Evolutionary conservation across 2,113 vertebrate genomes (phyloP).

Genomic region (Neogobius melanostomus): DNA sequence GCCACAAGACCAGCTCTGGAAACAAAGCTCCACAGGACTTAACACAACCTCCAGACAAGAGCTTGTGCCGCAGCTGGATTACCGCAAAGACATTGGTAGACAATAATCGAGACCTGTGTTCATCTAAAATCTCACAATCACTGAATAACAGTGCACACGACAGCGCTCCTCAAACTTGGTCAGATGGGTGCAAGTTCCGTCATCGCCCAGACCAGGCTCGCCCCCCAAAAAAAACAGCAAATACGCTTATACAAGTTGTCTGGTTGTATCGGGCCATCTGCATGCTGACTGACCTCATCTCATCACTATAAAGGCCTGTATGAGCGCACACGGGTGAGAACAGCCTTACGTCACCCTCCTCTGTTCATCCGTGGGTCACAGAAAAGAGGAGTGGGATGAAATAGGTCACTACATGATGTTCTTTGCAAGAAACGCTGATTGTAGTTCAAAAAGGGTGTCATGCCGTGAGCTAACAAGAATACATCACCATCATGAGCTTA

Average conservation of each 20-base stretch:
- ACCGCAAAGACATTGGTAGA: not conserved
- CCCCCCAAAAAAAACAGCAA: constrained; percentile 19
- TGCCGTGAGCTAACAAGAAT: constrained; percentile 6
- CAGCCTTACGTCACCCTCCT: constrained; percentile 58
- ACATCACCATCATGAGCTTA: not conserved
- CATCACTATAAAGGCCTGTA: constrained; percentile 54
- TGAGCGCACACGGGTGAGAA: constrained; percentile 56
- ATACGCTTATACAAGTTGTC: constrained; percentile 52
- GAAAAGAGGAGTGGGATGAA: constrained; percentile 40
- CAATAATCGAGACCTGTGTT: not conserved
- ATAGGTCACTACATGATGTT: constrained; percentile 55
- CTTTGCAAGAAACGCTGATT: constrained; percentile 48
- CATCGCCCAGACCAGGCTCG: not conserved
- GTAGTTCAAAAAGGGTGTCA: constrained; percentile 12
- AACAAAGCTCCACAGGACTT: constrained; percentile 25
- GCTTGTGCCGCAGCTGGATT: not conserved
- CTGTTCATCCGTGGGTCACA: constrained; percentile 29
- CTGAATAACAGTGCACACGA: constrained; percentile 5
- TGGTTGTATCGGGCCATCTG: constrained; percentile 47
- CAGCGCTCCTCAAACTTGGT: constrained; percentile 35
- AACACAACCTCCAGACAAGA: constrained; percentile 20
- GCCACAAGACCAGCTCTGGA: constrained; percentile 51
- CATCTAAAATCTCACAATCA: not conserved
- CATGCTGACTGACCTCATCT: constrained; percentile 65
- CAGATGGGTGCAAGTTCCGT: constrained; percentile 45